Percentiles rank a stretch among this genome's conserved stretches.
These are phyloP conservation scores for Cenopis cana DNA, from an alignment of 2,888 invertebrate species.

Conservation along the genomic window DNA sequence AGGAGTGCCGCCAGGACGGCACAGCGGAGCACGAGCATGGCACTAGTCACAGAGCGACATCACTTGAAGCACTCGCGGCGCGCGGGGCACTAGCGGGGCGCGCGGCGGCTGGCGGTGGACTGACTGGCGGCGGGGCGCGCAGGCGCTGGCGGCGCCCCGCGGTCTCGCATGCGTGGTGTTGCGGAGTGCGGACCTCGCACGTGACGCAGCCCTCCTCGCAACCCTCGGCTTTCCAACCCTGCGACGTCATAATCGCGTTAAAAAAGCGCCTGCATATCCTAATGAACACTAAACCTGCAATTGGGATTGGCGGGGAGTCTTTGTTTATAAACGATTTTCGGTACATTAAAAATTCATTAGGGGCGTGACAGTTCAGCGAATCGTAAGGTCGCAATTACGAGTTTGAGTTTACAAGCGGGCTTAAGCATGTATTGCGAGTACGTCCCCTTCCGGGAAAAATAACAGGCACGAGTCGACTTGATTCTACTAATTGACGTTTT, in stretches of 20 bases:
- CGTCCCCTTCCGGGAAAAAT: slow-evolving; percentile 62
- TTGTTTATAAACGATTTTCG: slow-evolving; percentile 73
- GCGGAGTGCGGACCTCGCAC: slow-evolving; percentile 84
- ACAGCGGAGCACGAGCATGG: slow-evolving; percentile 82
- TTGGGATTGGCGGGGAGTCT: slow-evolving; percentile 69
- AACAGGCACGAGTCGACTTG: slow-evolving; percentile 58
- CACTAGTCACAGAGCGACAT: slow-evolving; percentile 84
- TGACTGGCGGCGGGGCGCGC: slow-evolving; percentile 63
- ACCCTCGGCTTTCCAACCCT: slow-evolving; percentile 72
- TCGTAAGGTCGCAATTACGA: slow-evolving; percentile 78
- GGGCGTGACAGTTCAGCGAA: slow-evolving; percentile 72
- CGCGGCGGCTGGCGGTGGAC: slow-evolving; percentile 70
- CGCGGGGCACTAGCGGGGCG: slow-evolving; percentile 81
- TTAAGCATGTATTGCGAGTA: slow-evolving; percentile 67
- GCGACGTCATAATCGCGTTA: slow-evolving; percentile 82
- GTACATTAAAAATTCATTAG: slow-evolving; percentile 75
- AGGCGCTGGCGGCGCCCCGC: slow-evolving; percentile 79
- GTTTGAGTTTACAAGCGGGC: slow-evolving; percentile 64
- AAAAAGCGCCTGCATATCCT: slow-evolving; percentile 82
- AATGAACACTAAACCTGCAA: slow-evolving; percentile 82
- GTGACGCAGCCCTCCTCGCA: slow-evolving; percentile 84
- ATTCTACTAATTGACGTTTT: slow-evolving; percentile 66
- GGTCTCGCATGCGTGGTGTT: slow-evolving; percentile 84
- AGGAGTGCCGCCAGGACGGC: slow-evolving; percentile 82
- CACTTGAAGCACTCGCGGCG: slow-evolving; percentile 80